Conservation (phyloP, 2,113 vertebrate species). For the Dipodomys ordii region DNA sequence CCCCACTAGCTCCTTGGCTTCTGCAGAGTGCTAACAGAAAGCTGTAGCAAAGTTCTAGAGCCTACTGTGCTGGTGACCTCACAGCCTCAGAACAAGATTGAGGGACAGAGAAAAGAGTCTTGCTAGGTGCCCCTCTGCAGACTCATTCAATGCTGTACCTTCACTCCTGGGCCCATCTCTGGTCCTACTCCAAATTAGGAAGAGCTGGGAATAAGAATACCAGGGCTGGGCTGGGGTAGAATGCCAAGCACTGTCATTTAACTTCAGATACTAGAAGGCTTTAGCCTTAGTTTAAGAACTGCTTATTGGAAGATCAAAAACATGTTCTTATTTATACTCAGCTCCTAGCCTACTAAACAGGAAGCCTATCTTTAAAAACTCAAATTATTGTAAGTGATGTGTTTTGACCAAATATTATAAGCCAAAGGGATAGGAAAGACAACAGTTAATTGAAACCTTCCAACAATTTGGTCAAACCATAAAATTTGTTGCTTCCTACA, state of each 20-base stretch:
- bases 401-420: conserved; percentile 53
- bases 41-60: background rate
- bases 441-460: conserved; percentile 58
- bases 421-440: background rate
- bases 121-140: background rate
- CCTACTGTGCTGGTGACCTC: background rate
- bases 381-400: conserved; percentile 67
- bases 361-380: conserved; percentile 57
- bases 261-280: conserved; percentile 64
- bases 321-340: conserved; percentile 37
- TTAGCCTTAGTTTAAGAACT: conserved; percentile 71
- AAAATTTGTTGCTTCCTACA: conserved; percentile 33
- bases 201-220: background rate
- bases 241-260: background rate
- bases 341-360: conserved; percentile 23
- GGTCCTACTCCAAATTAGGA: background rate
- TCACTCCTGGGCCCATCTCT: background rate
- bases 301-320: conserved; percentile 49
- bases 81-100: background rate
- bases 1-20: background rate
- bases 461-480: conserved; percentile 42
- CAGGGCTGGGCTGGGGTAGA: background rate
- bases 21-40: background rate
- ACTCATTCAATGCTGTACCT: background rate
- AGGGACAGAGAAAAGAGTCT: background rate